phyloP scores from a whole-genome alignment of 1,140 invertebrate species.

The Semibalanus balanoides region DNA sequence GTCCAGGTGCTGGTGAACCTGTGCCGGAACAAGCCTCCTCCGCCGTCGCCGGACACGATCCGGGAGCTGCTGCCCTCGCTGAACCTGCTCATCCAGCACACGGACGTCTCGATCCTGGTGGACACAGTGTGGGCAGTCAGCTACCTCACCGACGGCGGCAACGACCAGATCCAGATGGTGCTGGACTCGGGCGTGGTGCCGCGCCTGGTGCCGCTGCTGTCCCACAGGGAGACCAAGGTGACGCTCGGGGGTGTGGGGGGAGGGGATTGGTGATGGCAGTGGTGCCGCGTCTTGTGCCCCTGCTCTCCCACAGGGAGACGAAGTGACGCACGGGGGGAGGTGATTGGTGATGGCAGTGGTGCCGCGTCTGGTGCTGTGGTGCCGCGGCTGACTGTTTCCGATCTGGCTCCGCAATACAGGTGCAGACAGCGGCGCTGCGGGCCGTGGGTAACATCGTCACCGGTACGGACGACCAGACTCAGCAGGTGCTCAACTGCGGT shows the following conservation, averaged over 20 bases:
- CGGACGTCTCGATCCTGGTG: constrained; percentile 92
- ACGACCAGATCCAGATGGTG: constrained; percentile 97
- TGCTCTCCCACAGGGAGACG: constrained; percentile 58
- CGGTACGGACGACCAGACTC: constrained; percentile 96
- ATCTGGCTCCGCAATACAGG: constrained; percentile 24
- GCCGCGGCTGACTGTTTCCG: too few species aligned
- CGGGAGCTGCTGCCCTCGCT: constrained; percentile 87
- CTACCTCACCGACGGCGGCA: constrained; percentile 95
- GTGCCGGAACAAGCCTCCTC: constrained; percentile 90
- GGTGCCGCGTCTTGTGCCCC: background rate
- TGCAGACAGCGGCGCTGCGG: constrained; percentile 88
- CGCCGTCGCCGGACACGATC: constrained; percentile 70
- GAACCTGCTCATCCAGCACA: constrained; percentile 83
- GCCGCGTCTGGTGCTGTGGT: too few species aligned
- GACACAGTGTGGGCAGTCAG: constrained; percentile 99
- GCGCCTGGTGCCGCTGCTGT: constrained; percentile 81
- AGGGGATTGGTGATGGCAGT: background rate
- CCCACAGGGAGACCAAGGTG: constrained; percentile 90
- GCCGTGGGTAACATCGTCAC: constrained; percentile 99
- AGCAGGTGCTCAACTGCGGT: constrained; percentile 81
- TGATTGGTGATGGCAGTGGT: too few species aligned
- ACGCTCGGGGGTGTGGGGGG: too few species aligned
- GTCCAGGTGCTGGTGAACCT: constrained; percentile 64
- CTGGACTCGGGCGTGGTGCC: constrained; percentile 92
- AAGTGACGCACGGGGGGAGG: constrained; percentile 43